Evolutionary conservation across 2,113 vertebrate species (phyloP), one percentile per base, ranked within the genome.

Genomic region (Eulacestoma nigropectus): DNA sequence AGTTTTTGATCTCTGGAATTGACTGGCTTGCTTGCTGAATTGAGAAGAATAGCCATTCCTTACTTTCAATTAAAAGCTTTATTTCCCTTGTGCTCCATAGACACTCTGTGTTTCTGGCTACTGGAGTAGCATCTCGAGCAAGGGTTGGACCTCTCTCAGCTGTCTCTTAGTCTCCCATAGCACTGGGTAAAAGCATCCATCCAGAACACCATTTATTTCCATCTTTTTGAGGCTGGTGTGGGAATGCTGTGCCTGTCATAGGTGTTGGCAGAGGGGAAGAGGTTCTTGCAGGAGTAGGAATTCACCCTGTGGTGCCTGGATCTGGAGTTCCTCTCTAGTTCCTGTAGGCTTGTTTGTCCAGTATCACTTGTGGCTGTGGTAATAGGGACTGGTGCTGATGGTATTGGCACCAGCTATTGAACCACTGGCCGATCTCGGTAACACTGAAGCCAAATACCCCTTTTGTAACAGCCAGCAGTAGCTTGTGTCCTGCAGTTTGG

Each of bases 221-320:
- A 12, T 84, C 19, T 60, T 73, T 84, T 50, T 46, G 64, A 80
- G 42, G 9, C 75, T 73, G 41, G 1, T 47, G 49, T 73, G 20
- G 53, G 41, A 85, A 35, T 56, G 16, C 47, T 47, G n/a, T 60
- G 44, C 25, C 22, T 78, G 46, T 39, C 25, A 15, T 4, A 64
- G 50, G 6, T 35, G 8, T 7, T 42, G 49, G 19, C 4, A 0
- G 8, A 18, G 7, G 3, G 10, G 8, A 9, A 26, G 13, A 67
- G 16, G 33, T 39, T 50, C 47, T 68, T 30, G 2, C 32, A 52
- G 44, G 49, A 78, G 60, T 20, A 52, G 39, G 15, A 92, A 26
- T 84, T 84, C 16, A 18, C 22, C 8, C 44, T 44, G 27, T 50
- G 46, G 32, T 53, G 23, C 13, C 35, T 65, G 63, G 26, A 25